Evolutionary conservation across 2,113 vertebrate genomes (phyloP), one percentile per base, ranked within the genome.

Genomic region (Calidris pygmaea): DNA sequence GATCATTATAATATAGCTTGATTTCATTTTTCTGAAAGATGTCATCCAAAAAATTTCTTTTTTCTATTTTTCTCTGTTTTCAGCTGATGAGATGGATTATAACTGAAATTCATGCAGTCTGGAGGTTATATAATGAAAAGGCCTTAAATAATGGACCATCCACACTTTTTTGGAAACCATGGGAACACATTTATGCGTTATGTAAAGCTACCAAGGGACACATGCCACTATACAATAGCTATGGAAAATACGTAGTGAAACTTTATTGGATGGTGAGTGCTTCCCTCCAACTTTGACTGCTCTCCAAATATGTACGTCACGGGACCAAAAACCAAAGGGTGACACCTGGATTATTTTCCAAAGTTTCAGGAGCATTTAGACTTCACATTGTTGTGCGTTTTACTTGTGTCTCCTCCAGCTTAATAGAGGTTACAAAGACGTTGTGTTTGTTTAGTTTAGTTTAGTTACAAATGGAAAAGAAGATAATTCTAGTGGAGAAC

Each of bases 261-360:
- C 98, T 99, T 50, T 98, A 98, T 94, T 99, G 99, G 99, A 99
- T 99, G 99, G 99, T 99, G 97, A 98, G 98, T 97, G 41, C 10
- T 83, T 80, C 41, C 48, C 6, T 93, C 20, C 43, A 59, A 37
- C 45, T 87, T 45, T 37, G 24, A 59, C 30, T 43, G 27, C 32
- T 43, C 16, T 60, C 16, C n/a, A 67, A n/a, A 41, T 48, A 58
- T 23, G 19, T 76, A 10, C 0, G 1, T 41, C 35, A 24, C 30
- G 24, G 43, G 52, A 76, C 43, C 41, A 59, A 76, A 67, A 58
- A 3, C 19, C 27, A 20, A 60, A 53, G 32, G 53, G 7, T 53
- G 52, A 52, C 13, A 45, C 35, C 19, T 75, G 60, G 26, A 32
- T 68, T 87, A 20, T 60, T 59, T n/a, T 67, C 24, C 26, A 43